Conservation (phyloP, 2,888 invertebrate species). For the Lasioglossum calceatum region DNA sequence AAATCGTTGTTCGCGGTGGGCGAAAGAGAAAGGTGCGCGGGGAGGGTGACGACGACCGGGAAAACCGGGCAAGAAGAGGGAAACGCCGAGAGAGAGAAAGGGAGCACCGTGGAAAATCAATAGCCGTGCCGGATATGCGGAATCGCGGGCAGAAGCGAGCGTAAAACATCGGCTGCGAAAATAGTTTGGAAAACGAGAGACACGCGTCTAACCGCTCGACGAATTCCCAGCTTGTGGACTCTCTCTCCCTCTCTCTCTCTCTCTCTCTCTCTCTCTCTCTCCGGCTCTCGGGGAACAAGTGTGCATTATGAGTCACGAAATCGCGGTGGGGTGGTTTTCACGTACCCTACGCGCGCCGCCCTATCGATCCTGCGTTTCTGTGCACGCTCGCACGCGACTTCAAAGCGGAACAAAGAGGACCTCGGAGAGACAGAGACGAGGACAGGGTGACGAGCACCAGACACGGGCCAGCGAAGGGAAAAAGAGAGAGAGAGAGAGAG, state of each 20-base stretch:
- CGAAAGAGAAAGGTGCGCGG: background rate
- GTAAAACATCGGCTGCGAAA: slow-evolving; percentile 30
- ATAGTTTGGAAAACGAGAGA: slow-evolving; percentile 37
- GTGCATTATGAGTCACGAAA: slow-evolving; percentile 81
- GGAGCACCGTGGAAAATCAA: slow-evolving; percentile 38
- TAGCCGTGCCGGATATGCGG: background rate
- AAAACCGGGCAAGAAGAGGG: slow-evolving; percentile 22
- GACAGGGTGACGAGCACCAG: slow-evolving; percentile 34
- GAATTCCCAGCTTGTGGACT: background rate
- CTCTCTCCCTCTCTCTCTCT: background rate
- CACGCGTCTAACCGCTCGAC: background rate
- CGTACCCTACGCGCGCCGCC: slow-evolving; percentile 65
- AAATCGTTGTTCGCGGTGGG: slow-evolving; percentile 13
- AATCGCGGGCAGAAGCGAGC: background rate
- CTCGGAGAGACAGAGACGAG: slow-evolving; percentile 7
- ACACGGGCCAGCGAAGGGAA: slow-evolving; percentile 6
- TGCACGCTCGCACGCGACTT: slow-evolving; percentile 55
- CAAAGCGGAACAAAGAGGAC: slow-evolving; percentile 38
- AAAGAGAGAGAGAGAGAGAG: background rate
- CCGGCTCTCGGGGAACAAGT: slow-evolving; percentile 63
- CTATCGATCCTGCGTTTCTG: slow-evolving; percentile 76
- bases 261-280: background rate
- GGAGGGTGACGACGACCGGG: background rate
- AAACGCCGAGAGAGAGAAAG: background rate
- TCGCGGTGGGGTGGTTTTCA: slow-evolving; percentile 74